These are phyloP conservation scores for Galeopsomyia nigrocyanea DNA, from an alignment of 2,888 invertebrate genomes.

Conservation along the genomic window DNA sequence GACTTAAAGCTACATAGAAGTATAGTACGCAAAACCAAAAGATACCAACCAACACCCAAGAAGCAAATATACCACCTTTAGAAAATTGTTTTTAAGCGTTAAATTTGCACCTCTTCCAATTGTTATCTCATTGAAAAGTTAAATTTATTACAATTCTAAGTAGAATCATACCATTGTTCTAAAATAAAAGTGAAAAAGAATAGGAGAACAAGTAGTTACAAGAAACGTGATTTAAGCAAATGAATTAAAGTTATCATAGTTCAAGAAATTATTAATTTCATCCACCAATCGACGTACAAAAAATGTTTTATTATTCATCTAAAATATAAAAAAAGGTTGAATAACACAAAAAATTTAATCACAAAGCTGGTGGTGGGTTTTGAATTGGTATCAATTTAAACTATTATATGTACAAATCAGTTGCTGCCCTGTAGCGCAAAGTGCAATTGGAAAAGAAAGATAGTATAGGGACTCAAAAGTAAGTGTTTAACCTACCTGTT, in stretches of 20 bases:
- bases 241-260: slow-evolving; percentile 10
- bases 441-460: slow-evolving; percentile 48
- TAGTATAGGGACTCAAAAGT: slow-evolving; percentile 2
- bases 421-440: slow-evolving; percentile 51
- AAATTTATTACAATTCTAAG: neutral
- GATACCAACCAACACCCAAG: slow-evolving; percentile 67
- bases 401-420: slow-evolving; percentile 50
- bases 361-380: slow-evolving; percentile 61
- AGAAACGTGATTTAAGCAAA: slow-evolving; percentile 7
- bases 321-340: slow-evolving; percentile 30
- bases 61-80: slow-evolving; percentile 60
- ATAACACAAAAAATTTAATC: slow-evolving; percentile 35
- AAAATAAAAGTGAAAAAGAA: slow-evolving; percentile 20
- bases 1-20: slow-evolving; percentile 52
- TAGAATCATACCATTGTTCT: neutral
- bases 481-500: slow-evolving; percentile 79
- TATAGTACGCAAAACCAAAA: slow-evolving; percentile 48
- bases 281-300: slow-evolving; percentile 36
- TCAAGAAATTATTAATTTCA: slow-evolving; percentile 9
- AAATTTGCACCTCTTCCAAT: slow-evolving; percentile 10
- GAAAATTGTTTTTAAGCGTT: slow-evolving; percentile 27
- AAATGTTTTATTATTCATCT: slow-evolving; percentile 18
- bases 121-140: slow-evolving; percentile 9
- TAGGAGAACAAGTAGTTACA: slow-evolving; percentile 19
- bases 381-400: slow-evolving; percentile 63